phyloP scores from a whole-genome alignment of 2,113 vertebrate species.

The Amazona guildingii region DNA sequence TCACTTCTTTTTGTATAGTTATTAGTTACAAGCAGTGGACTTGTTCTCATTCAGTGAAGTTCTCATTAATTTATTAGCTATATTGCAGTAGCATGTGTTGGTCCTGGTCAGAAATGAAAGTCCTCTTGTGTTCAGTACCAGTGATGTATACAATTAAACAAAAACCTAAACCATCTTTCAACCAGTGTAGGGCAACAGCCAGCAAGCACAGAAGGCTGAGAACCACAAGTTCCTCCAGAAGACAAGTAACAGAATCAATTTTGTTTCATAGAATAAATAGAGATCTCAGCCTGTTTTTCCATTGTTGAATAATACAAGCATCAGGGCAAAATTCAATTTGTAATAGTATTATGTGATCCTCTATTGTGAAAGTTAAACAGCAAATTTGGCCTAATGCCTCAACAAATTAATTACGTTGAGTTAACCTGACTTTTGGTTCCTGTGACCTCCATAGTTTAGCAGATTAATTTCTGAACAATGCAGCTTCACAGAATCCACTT shows the following conservation, averaged over 20 bases:
- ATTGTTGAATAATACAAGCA: background rate
- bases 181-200: background rate
- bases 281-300: background rate
- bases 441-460: background rate
- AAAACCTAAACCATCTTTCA: background rate
- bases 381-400: background rate
- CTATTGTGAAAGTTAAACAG: background rate
- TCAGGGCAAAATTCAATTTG: background rate
- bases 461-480: background rate
- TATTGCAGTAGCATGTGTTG: background rate
- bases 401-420: background rate
- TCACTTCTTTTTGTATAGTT: background rate
- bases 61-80: background rate
- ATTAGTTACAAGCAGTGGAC: background rate
- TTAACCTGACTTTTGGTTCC: background rate
- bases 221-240: background rate
- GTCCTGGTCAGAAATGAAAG: background rate
- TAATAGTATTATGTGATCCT: background rate
- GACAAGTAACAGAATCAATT: background rate
- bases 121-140: background rate
- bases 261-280: background rate
- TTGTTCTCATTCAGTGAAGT: background rate
- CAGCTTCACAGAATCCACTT: background rate
- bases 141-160: background rate
- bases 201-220: background rate